Evolutionary conservation across 2,888 invertebrate species (phyloP), one percentile per base, ranked within the genome.

Genomic region (Amiota mariae): DNA sequence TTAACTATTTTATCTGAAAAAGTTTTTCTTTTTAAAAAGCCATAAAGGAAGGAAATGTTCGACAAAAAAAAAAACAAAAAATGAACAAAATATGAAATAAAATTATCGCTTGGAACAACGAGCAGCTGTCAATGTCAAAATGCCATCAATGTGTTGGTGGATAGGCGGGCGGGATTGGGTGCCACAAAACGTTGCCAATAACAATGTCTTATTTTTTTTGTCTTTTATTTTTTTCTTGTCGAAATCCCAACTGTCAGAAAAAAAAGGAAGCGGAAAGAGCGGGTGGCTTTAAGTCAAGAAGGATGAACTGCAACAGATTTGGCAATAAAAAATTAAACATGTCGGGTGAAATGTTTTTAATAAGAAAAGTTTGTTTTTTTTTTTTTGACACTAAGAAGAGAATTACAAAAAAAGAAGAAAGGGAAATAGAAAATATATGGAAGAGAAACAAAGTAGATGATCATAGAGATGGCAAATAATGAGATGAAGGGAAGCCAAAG

Each of bases 281-380:
- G 36, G 36, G 36, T 6, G 36, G 36, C 3, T 4, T 36, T 20
- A 59, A 59, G 59, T 15, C 4, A 11, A 59, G 18, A 20, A 20
- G 6, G 59, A 20, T 36, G 8, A 36, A 36, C 36, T 36, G 36
- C 59, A 59, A 20, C 67, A 67, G 49, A 67, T 49, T 67, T 20
- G 67, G 18, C 51, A 68, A 68, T 68, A 68, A 68, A 68, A 63
- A 68, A 68, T 68, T 68, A 68, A 54, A 68, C 20, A 54, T 51
- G 51, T n/a, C 54, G 67, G 4, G 67, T 54, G 54, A 49, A 36
- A 36, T 36, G 36, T 6, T 36, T 36, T 36, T 68, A 68, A 68
- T 68, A 68, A 51, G 47, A 68, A 66, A 66, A 66, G 49, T 66
- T 51, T 36, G 36, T 0, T 36, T 36, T 66, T 51, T 36, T 2